Evolutionary conservation across 2,797 vertebrate genomes (phyloP).

Genomic region (Hozukius guyotensis): DNA sequence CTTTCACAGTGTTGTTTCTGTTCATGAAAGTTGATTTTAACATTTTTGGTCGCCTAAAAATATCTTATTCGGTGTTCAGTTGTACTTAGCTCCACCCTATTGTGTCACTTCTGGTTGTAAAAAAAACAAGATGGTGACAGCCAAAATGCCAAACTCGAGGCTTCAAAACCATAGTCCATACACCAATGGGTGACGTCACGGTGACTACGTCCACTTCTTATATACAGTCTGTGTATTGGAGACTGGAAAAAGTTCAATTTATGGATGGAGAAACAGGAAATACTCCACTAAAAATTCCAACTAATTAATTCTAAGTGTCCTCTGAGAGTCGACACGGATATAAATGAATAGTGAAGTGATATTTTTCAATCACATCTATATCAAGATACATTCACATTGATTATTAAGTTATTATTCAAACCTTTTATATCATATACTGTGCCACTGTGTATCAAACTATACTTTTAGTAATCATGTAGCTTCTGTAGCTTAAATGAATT

Average conservation of each 20-base stretch:
- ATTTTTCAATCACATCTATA: not conserved
- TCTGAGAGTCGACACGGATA: slow-evolving; percentile 13
- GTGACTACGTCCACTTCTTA: not conserved
- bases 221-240: not conserved
- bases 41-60: too few species aligned
- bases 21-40: too few species aligned
- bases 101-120: too few species aligned
- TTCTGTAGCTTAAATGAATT: not conserved
- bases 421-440: not conserved
- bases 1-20: not conserved
- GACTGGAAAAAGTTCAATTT: slow-evolving; percentile 20
- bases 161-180: too few species aligned
- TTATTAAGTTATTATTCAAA: not conserved
- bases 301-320: slow-evolving; percentile 19
- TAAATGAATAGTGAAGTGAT: not conserved
- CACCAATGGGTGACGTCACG: too few species aligned
- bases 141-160: too few species aligned
- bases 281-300: slow-evolving; percentile 10
- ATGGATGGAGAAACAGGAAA: slow-evolving; percentile 37
- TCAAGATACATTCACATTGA: not conserved
- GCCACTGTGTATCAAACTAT: not conserved
- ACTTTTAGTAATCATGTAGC: not conserved
- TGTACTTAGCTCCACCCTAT: too few species aligned
- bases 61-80: too few species aligned
- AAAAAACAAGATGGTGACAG: too few species aligned